A percentile compares a stretch with the other conserved stretches of the same genome.
phyloP scores from a whole-genome alignment of 2,797 vertebrate species.

The Hydrophis major region DNA sequence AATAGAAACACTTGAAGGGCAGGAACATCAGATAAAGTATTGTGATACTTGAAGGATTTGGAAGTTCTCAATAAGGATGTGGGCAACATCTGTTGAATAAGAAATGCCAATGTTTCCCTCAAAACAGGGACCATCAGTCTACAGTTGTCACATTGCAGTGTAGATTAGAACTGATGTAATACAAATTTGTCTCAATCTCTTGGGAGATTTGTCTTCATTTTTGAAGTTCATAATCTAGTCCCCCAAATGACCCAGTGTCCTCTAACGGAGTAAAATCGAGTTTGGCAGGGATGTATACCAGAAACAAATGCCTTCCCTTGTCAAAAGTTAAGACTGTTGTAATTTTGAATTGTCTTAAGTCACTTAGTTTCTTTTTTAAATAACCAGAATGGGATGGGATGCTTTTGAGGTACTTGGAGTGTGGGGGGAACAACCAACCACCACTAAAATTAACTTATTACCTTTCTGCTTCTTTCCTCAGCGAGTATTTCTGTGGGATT shows the following conservation, averaged over 20 bases:
- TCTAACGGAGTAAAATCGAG: not conserved
- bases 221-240: not conserved
- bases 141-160: not conserved
- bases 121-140: not conserved
- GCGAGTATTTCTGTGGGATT: conserved; percentile 96
- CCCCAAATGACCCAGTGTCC: not conserved
- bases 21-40: not conserved
- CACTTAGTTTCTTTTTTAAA: not conserved
- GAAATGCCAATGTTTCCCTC: not conserved
- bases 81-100: not conserved
- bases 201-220: not conserved
- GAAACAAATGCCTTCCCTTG: not conserved
- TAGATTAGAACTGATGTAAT: not conserved
- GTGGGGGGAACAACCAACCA: no score
- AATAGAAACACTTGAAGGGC: not conserved
- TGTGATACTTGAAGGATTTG: not conserved
- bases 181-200: not conserved
- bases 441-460: conserved; percentile 22
- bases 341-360: not conserved
- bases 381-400: not conserved
- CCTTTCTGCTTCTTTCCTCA: conserved; percentile 62
- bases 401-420: not conserved
- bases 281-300: not conserved
- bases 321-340: not conserved
- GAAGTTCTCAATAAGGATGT: not conserved